phyloP scores from a whole-genome alignment of 1,140 invertebrate genomes.

The Sweltsa coloradensis region DNA sequence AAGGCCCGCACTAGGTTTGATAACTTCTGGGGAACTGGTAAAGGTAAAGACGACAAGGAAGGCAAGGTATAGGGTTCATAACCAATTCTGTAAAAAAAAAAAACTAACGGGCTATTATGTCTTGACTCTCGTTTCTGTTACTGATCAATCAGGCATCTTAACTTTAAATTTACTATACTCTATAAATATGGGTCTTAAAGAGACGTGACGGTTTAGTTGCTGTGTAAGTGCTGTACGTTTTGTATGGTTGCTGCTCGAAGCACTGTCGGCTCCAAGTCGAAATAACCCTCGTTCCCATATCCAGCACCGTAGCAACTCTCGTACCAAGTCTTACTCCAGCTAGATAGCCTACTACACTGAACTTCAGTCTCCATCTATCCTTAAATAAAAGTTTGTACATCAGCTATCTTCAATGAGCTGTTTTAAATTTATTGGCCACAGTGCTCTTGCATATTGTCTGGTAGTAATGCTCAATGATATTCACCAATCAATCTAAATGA shows the following conservation, averaged over 20 bases:
- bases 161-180: not conserved
- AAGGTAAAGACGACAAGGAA: slow-evolving; percentile 6
- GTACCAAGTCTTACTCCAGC: not conserved
- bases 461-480: too few relatives aligned
- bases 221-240: too few relatives aligned
- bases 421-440: too few relatives aligned
- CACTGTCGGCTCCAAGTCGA: not conserved
- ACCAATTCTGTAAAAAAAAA: not conserved
- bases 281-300: not conserved
- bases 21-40: slow-evolving; percentile 63
- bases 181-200: too few relatives aligned
- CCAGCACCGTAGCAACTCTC: not conserved
- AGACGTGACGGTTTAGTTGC: too few relatives aligned
- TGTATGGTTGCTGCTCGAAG: not conserved
- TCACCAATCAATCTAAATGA: too few relatives aligned
- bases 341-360: not conserved
- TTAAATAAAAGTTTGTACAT: too few relatives aligned
- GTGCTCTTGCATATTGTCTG: too few relatives aligned
- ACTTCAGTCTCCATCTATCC: slow-evolving; percentile 1
- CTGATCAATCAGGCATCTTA: not conserved
- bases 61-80: slow-evolving; percentile 7
- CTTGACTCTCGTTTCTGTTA: not conserved
- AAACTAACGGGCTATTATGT: not conserved
- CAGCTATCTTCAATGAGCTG: too few relatives aligned
- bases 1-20: slow-evolving; percentile 71